Evolutionary conservation across 2,888 invertebrate genomes (phyloP).

Genomic region (Cylloceria caligata): DNA sequence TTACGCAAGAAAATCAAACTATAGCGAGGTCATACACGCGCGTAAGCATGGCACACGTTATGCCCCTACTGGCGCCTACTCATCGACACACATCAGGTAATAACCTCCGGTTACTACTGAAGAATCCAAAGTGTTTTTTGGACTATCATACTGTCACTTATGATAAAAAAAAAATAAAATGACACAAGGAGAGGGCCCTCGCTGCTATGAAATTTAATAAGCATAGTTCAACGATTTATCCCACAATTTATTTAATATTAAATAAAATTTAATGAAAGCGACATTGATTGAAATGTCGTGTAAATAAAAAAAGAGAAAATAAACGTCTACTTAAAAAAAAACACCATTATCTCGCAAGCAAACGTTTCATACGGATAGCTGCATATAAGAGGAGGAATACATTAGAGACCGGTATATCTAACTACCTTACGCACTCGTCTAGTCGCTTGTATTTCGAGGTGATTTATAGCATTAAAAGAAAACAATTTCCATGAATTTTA

Average conservation of each 20-base stretch:
- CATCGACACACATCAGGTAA: slow-evolving; percentile 37
- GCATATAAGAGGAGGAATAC: not conserved
- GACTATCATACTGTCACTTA: not conserved
- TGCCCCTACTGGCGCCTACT: slow-evolving; percentile 54
- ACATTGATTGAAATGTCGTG: not conserved
- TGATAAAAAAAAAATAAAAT: not conserved
- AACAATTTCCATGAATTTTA: not conserved
- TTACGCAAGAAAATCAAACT: slow-evolving; percentile 65
- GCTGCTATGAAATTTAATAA: not conserved
- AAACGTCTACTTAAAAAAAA: not conserved
- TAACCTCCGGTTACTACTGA: not conserved
- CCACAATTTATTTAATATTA: not conserved
- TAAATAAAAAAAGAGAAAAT: not conserved
- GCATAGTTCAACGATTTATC: too few relatives aligned
- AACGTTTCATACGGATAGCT: not conserved
- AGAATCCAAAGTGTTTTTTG: not conserved
- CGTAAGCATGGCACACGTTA: slow-evolving; percentile 53
- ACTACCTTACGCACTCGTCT: not conserved
- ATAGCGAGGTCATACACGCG: slow-evolving; percentile 60
- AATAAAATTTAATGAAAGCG: not conserved
- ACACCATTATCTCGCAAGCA: not conserved
- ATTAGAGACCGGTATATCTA: not conserved
- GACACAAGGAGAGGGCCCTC: not conserved
- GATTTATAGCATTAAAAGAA: not conserved
- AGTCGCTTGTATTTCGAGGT: not conserved